phyloP scores from a whole-genome alignment of 2,797 vertebrate genomes.

The Sebastes vulpes region DNA sequence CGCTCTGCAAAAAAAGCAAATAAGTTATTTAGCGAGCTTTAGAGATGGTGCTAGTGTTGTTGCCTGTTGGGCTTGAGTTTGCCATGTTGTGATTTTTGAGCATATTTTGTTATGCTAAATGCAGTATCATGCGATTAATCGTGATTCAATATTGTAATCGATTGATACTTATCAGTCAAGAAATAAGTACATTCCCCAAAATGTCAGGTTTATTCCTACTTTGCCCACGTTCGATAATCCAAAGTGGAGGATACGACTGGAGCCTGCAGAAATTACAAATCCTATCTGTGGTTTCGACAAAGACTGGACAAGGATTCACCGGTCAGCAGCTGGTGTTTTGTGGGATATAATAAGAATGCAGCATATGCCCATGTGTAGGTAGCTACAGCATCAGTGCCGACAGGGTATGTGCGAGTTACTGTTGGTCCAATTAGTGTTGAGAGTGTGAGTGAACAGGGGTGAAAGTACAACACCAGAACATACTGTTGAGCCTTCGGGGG shows the following conservation, averaged over 20 bases:
- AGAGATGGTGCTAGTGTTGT: not conserved
- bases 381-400: not conserved
- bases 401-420: not conserved
- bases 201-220: not conserved
- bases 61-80: too few relatives aligned
- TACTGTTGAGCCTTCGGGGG: constrained; percentile 34
- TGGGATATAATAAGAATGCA: constrained; percentile 45
- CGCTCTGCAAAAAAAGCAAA: not conserved
- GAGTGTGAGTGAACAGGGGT: constrained; percentile 21
- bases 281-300: constrained; percentile 15
- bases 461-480: constrained; percentile 32
- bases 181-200: not conserved
- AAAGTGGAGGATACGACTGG: too few relatives aligned
- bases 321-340: constrained; percentile 46
- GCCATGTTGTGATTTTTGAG: too few relatives aligned
- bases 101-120: too few relatives aligned
- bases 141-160: too few relatives aligned
- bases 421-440: constrained; percentile 48
- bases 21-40: not conserved
- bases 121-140: too few relatives aligned
- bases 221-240: not conserved
- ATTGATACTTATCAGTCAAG: not conserved
- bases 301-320: constrained; percentile 6
- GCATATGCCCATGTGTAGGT: constrained; percentile 37
- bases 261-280: not conserved